Conservation (phyloP, 2,113 vertebrate species). For the Esox niger region DNA sequence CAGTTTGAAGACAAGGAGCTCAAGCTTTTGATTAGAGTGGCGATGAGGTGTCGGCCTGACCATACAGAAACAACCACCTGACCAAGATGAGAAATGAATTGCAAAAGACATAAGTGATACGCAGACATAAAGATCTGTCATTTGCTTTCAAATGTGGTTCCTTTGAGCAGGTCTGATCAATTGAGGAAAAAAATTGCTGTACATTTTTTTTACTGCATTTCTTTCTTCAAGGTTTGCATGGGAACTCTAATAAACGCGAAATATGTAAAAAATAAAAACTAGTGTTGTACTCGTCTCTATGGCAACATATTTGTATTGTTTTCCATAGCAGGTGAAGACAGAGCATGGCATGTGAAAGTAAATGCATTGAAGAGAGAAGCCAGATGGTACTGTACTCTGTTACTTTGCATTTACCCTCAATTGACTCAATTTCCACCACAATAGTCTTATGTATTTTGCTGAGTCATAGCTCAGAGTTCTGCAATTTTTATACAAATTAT, state of each 20-base stretch:
- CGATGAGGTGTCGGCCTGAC: conserved; percentile 6
- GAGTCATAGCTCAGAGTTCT: conserved; percentile 19
- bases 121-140: neutral
- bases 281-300: too few relatives aligned
- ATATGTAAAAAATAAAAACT: too few relatives aligned
- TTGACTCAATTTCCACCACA: conserved; percentile 18
- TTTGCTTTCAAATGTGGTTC: neutral
- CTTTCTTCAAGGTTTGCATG: too few relatives aligned
- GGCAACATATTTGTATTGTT: too few relatives aligned
- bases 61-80: neutral
- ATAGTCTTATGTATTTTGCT: conserved; percentile 13
- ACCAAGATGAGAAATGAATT: neutral
- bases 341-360: neutral
- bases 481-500: conserved; percentile 22
- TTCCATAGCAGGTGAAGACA: neutral
- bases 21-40: conserved; percentile 17
- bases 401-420: conserved; percentile 4
- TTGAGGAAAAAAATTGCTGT: neutral
- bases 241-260: too few relatives aligned
- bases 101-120: neutral
- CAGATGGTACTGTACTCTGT: neutral
- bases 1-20: conserved; percentile 16
- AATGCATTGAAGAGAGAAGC: neutral
- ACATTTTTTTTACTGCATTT: too few relatives aligned
- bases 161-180: neutral